Conservation (phyloP, 2,113 vertebrate species). For the Athene noctua region DNA sequence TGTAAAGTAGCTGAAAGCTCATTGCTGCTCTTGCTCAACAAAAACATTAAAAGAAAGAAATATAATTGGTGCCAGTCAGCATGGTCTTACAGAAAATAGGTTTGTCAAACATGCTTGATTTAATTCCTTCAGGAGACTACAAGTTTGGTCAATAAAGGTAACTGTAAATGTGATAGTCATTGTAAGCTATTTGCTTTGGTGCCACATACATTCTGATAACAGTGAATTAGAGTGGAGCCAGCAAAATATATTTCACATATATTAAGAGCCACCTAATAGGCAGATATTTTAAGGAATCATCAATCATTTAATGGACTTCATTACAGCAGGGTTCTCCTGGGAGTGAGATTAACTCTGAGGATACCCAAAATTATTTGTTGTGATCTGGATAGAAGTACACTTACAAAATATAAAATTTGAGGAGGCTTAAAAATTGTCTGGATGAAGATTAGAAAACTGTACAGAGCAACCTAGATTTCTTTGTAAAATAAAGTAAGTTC, state of each 20-base stretch:
- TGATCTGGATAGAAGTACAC: neutral
- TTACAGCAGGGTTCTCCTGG: neutral
- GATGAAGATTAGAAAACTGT: neutral
- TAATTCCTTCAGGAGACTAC: neutral
- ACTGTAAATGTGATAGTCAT: neutral
- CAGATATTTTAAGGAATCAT: neutral
- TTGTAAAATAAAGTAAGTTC: neutral
- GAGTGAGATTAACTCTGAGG: neutral
- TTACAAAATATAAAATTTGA: neutral
- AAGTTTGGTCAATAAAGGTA: neutral
- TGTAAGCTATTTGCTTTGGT: neutral
- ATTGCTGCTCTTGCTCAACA: neutral
- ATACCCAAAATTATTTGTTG: neutral
- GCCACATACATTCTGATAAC: neutral
- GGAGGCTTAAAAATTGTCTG: neutral
- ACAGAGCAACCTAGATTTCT: neutral
- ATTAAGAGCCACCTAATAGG: neutral
- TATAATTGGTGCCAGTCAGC: neutral
- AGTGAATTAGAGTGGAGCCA: neutral
- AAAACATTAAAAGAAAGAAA: neutral
- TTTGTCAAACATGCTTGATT: neutral
- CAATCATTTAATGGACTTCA: neutral
- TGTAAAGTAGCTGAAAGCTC: neutral
- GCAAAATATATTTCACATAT: neutral
- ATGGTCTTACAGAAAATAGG: neutral